Evolutionary conservation across 2,797 vertebrate species (phyloP), one percentile per base, ranked within the genome.

Genomic region (Orientallactaga sibirica): DNA sequence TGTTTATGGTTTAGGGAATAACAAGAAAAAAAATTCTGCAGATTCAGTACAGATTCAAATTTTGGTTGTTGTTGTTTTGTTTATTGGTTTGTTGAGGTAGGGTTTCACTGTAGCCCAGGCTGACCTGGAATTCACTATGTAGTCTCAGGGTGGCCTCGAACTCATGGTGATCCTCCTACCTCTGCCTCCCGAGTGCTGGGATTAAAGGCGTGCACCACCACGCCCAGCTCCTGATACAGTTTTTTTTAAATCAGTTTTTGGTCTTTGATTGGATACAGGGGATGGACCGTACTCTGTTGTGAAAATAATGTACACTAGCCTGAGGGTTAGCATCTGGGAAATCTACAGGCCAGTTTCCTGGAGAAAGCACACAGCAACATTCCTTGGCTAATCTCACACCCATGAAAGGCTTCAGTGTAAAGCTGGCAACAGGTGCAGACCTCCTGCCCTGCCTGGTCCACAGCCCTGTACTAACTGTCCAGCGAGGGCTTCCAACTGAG

Each of bases 391-490:
- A 52, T 7, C 43, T 62, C 61, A 19, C 27, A 6, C 24, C 15
- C 9, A 41, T 6, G 68, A 2, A 3, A 0, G 3, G 55, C 74
- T 43, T 80, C 27, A 3, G 66, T 3, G 24, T 22, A 20, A 22
- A n/a, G n/a, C 20, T 8, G n/a, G 77, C 4, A 7, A 3, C 33
- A 3, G 16, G 10, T 2, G 52, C 0, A 4, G 25, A 61, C 9
- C 29, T 19, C 79, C 6, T 4, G 48, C 24, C 0, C 2, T 1
- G 0, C 0, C 1, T 1, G 0, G 62, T 29, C 74, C 64, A 12
- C 24, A 68, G 2, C 3, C 70, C 6, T 7, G 6, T 4, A 0
- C 6, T 5, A 6, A 12, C 58, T 11, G 41, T 19, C 68, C 77
- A 11, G 1, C 3, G 29, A 7, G 2, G 48, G 7, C 11, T 33